phyloP scores from a whole-genome alignment of 2,888 invertebrate species.

The Agelastica alni region DNA sequence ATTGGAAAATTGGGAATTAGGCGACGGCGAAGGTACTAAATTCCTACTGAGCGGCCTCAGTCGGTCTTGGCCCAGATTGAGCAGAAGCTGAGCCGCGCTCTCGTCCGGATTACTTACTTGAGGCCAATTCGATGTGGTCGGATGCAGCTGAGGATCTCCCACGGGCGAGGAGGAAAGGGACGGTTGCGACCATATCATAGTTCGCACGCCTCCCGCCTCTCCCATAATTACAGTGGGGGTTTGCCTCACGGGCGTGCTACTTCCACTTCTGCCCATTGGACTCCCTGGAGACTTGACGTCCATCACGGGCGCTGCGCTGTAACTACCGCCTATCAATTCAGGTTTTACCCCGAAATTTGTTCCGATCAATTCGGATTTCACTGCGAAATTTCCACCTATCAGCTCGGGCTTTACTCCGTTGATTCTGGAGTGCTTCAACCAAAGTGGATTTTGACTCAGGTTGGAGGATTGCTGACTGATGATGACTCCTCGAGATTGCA shows the following conservation, averaged over 20 bases:
- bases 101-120: constrained; percentile 57
- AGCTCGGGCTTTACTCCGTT: constrained; percentile 81
- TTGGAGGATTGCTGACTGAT: constrained; percentile 49
- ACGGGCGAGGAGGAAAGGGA: constrained; percentile 50
- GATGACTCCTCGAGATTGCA: constrained; percentile 47
- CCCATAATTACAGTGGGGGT: constrained; percentile 92
- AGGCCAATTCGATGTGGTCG: constrained; percentile 49
- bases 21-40: constrained; percentile 36
- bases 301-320: constrained; percentile 44
- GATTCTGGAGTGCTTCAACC: constrained; percentile 63
- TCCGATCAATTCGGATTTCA: neutral
- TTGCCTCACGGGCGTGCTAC: constrained; percentile 59
- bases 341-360: neutral
- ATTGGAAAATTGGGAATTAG: constrained; percentile 59
- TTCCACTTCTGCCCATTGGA: constrained; percentile 33
- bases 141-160: constrained; percentile 47
- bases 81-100: constrained; percentile 69
- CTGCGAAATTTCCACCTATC: constrained; percentile 65
- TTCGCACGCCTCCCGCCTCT: constrained; percentile 83
- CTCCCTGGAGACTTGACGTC: constrained; percentile 48
- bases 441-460: constrained; percentile 49
- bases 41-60: constrained; percentile 39
- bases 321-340: constrained; percentile 40
- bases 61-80: constrained; percentile 74
- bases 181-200: constrained; percentile 72